These are phyloP conservation scores for Cancer borealis DNA, from an alignment of 2,888 invertebrate genomes.

Conservation along the genomic window DNA sequence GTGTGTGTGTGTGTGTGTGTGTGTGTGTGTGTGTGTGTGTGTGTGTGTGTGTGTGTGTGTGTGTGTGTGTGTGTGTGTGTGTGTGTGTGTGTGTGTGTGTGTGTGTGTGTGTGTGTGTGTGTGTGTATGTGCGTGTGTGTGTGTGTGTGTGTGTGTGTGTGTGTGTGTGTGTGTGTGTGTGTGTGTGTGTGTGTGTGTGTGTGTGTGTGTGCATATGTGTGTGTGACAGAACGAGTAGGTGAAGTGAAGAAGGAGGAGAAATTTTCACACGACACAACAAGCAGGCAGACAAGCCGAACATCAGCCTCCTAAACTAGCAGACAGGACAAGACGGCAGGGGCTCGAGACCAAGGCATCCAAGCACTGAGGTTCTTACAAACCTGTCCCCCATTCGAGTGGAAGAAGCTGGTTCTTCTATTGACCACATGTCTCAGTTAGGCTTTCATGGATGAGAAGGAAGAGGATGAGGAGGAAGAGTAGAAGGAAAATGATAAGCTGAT, in stretches of 20 bases:
- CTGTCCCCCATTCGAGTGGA: constrained; percentile 24
- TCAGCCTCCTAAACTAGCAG: constrained; percentile 2
- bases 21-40: not conserved
- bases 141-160: too few species aligned
- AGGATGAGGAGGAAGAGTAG: not conserved
- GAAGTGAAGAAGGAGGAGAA: not conserved
- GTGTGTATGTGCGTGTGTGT: too few species aligned
- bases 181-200: too few species aligned
- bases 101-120: too few species aligned
- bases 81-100: constrained; percentile 3
- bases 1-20: constrained; percentile 9
- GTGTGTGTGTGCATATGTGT: not conserved
- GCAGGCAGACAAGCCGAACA: constrained; percentile 2
- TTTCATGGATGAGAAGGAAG: not conserved
- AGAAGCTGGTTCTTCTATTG: not conserved
- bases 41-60: constrained; percentile 47
- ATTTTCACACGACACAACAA: constrained; percentile 25
- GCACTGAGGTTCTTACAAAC: not conserved
- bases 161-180: constrained; percentile 16
- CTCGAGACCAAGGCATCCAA: not conserved
- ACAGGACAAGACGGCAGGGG: constrained; percentile 7
- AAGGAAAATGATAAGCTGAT: not conserved
- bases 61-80: constrained; percentile 42
- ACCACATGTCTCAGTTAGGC: not conserved
- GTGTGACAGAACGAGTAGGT: not conserved